Base-by-base conservation (phyloP, 2,113 vertebrate genomes). In the Nasalis larvatus region DNA sequence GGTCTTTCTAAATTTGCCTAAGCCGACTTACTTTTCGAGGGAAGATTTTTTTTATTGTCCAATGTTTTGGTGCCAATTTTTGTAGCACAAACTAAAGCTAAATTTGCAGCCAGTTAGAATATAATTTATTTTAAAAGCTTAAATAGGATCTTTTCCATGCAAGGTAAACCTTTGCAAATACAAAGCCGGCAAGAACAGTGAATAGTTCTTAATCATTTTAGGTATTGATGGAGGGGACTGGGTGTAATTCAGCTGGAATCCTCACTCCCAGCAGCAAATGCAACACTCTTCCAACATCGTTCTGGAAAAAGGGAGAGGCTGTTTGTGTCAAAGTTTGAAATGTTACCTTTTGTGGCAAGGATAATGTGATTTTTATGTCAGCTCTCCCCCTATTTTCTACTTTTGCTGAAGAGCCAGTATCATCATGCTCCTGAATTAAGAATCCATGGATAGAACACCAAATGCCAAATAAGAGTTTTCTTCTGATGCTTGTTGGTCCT, bases 91-190 rank as follows among this genome's bases (percentile, higher is more conserved):
- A 88, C 40, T 68, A 52, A 97, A 97, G 90, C 82, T 98, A 96
- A 97, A 97, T 96, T 97, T 89, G 81, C 68, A 95, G 42, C 73
- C 87, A 76, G 90, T 96, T 97, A 90, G 95, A 88, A 90, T 96
- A 45, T 91, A 92, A 95, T 97, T 96, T 97, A 96, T 97, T 94
- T 91, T 86, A 95, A 96, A 93, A 96, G 77, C 97, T 92, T 86
- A 74, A 97, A 95, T 90, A 83, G 60, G 58, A 83, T 95, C 21
- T 96, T 95, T 92, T 94, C 82, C 23, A 40, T 95, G 73, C 52
- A 97, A 97, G 47, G 92, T 96, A 92, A 97, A 78, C 82, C 86
- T 96, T 95, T 97, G 92, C 88, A 97, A 97, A 94, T 68, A 86
- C 73, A 91, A 84, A 92, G 86, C 47, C 54, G 89, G 90, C 56